Conservation (phyloP, 2,797 vertebrate species). For the Champsocephalus esox region DNA sequence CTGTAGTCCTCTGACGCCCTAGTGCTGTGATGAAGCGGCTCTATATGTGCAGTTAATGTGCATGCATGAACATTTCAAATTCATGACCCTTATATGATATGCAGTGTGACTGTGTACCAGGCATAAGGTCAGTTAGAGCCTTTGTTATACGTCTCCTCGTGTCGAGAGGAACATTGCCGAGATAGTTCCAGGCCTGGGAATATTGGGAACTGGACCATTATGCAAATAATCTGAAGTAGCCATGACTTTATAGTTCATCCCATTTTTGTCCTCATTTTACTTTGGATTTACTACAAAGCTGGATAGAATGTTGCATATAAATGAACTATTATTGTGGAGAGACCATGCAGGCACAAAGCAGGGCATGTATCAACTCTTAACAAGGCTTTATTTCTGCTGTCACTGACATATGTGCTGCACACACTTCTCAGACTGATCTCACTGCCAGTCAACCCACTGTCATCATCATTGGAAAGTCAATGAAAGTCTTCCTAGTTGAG, state of each 20-base stretch:
- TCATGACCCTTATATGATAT: conserved; percentile 58
- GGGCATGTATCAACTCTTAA: conserved; percentile 10
- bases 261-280: conserved; percentile 36
- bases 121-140: conserved; percentile 30
- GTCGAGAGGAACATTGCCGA: conserved; percentile 18
- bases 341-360: conserved; percentile 16
- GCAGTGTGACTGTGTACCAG: conserved; percentile 24
- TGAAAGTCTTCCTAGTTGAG: conserved; percentile 56
- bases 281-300: conserved; percentile 31
- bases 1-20: conserved; percentile 53
- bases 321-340: conserved; percentile 12
- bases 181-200: conserved; percentile 13
- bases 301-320: conserved; percentile 20
- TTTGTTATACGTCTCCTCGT: background rate
- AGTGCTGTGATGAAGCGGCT: conserved; percentile 50
- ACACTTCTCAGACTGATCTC: conserved; percentile 23
- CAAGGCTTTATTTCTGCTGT: conserved; percentile 29
- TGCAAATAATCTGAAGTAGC: conserved; percentile 41
- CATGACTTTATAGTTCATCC: conserved; percentile 33
- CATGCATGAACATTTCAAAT: conserved; percentile 60
- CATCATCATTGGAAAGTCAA: conserved; percentile 46
- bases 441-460: conserved; percentile 21
- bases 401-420: conserved; percentile 7
- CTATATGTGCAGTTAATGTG: conserved; percentile 54
- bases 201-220: conserved; percentile 37